Conservation (phyloP, 2,113 vertebrate species). For the Pachycephala philippinensis region DNA sequence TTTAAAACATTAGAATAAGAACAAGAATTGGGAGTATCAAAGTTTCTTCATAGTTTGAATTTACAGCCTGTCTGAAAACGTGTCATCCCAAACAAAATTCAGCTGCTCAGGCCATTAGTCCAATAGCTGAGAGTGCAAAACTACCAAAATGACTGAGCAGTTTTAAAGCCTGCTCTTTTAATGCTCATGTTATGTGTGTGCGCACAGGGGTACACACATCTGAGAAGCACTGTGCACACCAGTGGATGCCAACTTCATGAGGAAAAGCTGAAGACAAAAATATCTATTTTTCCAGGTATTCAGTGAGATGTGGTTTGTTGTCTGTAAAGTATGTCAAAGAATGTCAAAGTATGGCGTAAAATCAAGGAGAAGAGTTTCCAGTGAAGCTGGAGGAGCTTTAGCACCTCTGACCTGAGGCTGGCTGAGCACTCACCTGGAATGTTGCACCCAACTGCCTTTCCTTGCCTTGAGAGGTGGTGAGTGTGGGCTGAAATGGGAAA, state of each 20-base stretch:
- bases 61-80: not conserved
- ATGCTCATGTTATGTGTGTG: not conserved
- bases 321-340: too few species aligned
- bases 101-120: not conserved
- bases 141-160: not conserved
- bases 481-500: not conserved
- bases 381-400: not conserved
- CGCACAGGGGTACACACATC: not conserved
- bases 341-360: not conserved
- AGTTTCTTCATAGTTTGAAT: not conserved
- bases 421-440: not conserved
- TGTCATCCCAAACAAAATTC: not conserved
- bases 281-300: not conserved
- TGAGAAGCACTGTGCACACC: not conserved
- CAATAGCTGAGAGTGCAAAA: not conserved
- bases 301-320: not conserved
- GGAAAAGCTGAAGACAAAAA: not conserved
- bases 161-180: not conserved
- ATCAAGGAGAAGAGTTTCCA: not conserved
- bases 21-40: not conserved
- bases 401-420: not conserved
- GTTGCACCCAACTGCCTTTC: not conserved
- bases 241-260: not conserved
- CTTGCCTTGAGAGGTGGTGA: not conserved
- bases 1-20: not conserved